phyloP scores from a whole-genome alignment of 2,888 invertebrate genomes.

The Archaeoteleia sp. region DNA sequence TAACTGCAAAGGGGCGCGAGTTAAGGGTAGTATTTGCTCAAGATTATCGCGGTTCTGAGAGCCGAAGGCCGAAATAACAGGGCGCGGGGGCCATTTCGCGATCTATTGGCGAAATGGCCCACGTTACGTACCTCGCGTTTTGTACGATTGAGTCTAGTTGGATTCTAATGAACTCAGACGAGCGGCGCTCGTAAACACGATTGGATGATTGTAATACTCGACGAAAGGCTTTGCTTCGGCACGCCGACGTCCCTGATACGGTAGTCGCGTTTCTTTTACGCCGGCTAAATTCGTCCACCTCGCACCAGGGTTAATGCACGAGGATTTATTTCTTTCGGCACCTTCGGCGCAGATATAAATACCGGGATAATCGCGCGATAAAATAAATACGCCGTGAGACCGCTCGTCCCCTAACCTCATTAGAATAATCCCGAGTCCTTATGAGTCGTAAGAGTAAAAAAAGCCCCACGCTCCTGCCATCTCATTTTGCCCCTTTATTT shows the following conservation, averaged over 20 bases:
- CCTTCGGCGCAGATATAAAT: conserved; percentile 19
- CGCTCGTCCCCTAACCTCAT: conserved; percentile 30
- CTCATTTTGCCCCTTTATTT: conserved; percentile 21
- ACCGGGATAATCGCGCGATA: conserved; percentile 22
- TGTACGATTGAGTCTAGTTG: conserved; percentile 40
- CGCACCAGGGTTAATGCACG: conserved; percentile 21
- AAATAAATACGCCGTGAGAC: conserved; percentile 34
- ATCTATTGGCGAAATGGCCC: too few relatives aligned
- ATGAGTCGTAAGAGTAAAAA: conserved; percentile 24
- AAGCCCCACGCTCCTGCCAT: conserved; percentile 27
- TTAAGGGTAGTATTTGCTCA: conserved; percentile 29
- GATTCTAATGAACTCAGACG: conserved; percentile 51
- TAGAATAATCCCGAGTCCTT: conserved; percentile 37
- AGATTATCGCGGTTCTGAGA: conserved; percentile 14
- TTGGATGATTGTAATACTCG: conserved; percentile 51
- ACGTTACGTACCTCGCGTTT: too few relatives aligned
- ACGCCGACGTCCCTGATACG: conserved; percentile 37
- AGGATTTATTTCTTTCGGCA: not conserved
- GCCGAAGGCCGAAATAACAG: conserved; percentile 9
- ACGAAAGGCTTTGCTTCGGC: conserved; percentile 35
- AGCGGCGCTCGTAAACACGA: conserved; percentile 50
- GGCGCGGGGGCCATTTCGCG: conserved; percentile 29
- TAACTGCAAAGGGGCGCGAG: too few relatives aligned
- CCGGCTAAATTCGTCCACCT: conserved; percentile 40
- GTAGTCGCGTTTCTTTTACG: conserved; percentile 45